These are phyloP conservation scores for Agapornis canus DNA, from an alignment of 2,797 vertebrate genomes.

Conservation along the genomic window DNA sequence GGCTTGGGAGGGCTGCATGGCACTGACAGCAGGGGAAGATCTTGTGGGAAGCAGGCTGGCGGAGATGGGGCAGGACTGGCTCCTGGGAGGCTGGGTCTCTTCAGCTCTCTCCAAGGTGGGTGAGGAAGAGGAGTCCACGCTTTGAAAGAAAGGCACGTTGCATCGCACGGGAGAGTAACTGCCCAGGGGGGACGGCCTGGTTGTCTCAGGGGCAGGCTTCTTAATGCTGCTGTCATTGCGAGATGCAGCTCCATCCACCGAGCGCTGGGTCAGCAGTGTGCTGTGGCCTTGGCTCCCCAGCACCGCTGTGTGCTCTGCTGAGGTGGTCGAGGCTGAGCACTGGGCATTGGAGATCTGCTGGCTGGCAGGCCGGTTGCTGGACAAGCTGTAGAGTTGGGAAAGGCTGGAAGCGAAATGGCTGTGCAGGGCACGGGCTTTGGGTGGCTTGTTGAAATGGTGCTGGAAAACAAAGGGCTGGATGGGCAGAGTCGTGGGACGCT, in stretches of 20 bases:
- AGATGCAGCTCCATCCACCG: conserved; percentile 37
- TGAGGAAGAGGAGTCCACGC: conserved; percentile 83
- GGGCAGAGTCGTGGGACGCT: conserved; percentile 93
- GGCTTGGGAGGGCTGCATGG: background rate
- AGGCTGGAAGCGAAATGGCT: conserved; percentile 81
- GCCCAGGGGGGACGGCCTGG: conserved; percentile 90
- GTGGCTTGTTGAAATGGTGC: conserved; percentile 89
- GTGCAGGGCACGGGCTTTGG: conserved; percentile 85
- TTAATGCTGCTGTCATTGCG: conserved; percentile 25
- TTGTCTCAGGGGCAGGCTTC: conserved; percentile 79
- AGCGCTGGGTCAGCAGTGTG: conserved; percentile 6
- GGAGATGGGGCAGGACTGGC: conserved; percentile 82
- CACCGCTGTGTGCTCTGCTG: background rate
- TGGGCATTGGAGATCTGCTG: conserved; percentile 67
- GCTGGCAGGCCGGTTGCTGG: conserved; percentile 73
- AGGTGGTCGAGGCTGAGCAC: conserved; percentile 14
- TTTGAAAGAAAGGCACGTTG: conserved; percentile 79
- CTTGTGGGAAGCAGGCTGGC: conserved; percentile 72
- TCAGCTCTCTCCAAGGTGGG: conserved; percentile 75
- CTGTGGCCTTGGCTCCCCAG: background rate
- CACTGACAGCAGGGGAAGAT: conserved; percentile 57
- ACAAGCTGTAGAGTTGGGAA: conserved; percentile 84
- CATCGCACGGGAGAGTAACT: conserved; percentile 91
- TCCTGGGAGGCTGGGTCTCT: conserved; percentile 77
- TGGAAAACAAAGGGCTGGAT: conserved; percentile 98